Evolutionary conservation across 2,113 vertebrate species (phyloP).

Genomic region (Benitochromis conjunctus): DNA sequence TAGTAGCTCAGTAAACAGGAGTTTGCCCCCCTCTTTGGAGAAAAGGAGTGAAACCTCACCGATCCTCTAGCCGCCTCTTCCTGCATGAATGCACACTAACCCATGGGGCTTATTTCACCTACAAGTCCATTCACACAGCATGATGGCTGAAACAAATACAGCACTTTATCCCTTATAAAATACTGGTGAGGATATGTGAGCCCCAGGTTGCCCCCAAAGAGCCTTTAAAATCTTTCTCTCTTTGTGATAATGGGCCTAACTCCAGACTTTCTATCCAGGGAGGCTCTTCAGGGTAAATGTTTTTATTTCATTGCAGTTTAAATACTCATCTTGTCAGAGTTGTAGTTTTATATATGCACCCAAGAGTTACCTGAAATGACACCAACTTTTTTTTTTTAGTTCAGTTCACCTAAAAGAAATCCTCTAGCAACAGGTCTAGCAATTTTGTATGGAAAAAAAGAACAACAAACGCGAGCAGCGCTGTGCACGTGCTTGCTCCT

Average conservation of each 20-base stretch:
- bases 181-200: neutral
- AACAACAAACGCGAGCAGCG: neutral
- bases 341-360: neutral
- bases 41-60: conserved; percentile 38
- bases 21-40: conserved; percentile 26
- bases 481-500: neutral
- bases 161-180: neutral
- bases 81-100: neutral
- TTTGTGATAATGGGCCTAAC: neutral
- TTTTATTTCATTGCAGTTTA: neutral
- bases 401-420: neutral
- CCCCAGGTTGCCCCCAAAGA: neutral
- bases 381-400: neutral
- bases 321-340: neutral
- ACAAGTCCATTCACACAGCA: neutral
- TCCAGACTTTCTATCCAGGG: neutral
- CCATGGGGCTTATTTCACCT: neutral
- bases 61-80: neutral
- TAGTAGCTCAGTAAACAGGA: conserved; percentile 57
- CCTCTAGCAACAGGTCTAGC: conserved; percentile 30
- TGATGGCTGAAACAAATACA: neutral
- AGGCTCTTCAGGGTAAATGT: neutral
- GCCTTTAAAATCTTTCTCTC: neutral
- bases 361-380: neutral
- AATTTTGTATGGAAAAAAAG: conserved; percentile 9